A percentile compares a stretch with the other conserved stretches of the same genome.
phyloP scores from a whole-genome alignment of 2,888 invertebrate species.

The Rotaria sp. region DNA sequence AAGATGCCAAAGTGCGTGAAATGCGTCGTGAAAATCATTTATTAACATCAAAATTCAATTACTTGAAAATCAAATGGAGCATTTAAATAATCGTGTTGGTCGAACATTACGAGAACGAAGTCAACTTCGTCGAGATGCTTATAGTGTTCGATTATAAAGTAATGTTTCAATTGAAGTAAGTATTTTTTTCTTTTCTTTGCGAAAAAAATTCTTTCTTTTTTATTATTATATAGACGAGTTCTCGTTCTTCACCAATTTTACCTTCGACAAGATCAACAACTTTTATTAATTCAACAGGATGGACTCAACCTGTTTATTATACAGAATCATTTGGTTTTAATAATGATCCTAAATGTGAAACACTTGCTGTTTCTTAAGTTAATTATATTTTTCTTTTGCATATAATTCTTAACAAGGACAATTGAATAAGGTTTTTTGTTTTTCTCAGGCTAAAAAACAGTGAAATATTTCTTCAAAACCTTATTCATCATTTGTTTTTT shows the following conservation, averaged over 20 bases:
- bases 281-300: not conserved
- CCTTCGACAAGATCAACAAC: not conserved
- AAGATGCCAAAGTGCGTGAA: not conserved
- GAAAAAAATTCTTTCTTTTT: not conserved
- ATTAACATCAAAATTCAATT: conserved; percentile 16
- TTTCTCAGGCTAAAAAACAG: too few relatives aligned
- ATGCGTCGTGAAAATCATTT: not conserved
- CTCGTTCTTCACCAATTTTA: not conserved
- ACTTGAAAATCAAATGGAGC: not conserved
- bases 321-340: not conserved
- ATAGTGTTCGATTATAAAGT: not conserved
- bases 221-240: not conserved
- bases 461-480: too few relatives aligned
- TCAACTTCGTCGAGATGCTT: not conserved
- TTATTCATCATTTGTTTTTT: too few relatives aligned
- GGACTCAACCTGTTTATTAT: not conserved
- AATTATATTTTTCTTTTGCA: too few relatives aligned
- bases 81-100: conserved; percentile 10
- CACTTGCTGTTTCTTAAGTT: too few relatives aligned
- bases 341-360: not conserved
- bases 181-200: not conserved
- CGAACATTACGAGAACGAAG: not conserved
- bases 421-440: too few relatives aligned
- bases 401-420: too few relatives aligned
- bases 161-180: not conserved